A percentile compares a stretch with the other conserved stretches of the same genome.
Evolutionary conservation across 2,797 vertebrate species (phyloP).

Genomic region (Notoglanidium macrostoma): DNA sequence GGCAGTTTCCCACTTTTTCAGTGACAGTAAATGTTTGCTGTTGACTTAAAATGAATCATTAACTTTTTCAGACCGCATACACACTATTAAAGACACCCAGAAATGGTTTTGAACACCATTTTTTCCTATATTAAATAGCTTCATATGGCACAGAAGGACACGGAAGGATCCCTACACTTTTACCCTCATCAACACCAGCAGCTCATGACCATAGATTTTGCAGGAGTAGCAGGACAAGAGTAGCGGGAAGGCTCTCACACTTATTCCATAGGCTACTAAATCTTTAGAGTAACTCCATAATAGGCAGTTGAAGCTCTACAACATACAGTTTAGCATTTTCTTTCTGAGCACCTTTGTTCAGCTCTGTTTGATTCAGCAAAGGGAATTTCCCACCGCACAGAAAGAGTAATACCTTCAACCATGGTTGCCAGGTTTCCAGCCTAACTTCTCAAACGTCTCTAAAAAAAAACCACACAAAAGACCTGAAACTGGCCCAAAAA

Average conservation of each 20-base stretch:
- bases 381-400: neutral
- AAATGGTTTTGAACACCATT: neutral
- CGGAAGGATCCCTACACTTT: too few relatives aligned
- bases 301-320: neutral
- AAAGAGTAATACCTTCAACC: neutral
- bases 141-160: neutral
- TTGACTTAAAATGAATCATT: conserved; percentile 44
- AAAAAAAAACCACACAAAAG: neutral
- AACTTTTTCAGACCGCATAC: conserved; percentile 5
- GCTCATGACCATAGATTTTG: neutral
- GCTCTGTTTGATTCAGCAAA: neutral
- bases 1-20: conserved; percentile 53
- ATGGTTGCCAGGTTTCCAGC: neutral
- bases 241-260: neutral
- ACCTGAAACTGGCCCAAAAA: neutral
- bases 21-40: conserved; percentile 52
- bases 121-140: neutral
- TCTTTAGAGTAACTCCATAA: too few relatives aligned
- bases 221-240: neutral
- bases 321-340: neutral
- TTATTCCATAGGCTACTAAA: too few relatives aligned
- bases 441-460: neutral
- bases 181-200: neutral
- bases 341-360: neutral
- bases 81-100: conserved; percentile 5